phyloP scores from a whole-genome alignment of 2,797 vertebrate species.

The Peromyscus attwateri region DNA sequence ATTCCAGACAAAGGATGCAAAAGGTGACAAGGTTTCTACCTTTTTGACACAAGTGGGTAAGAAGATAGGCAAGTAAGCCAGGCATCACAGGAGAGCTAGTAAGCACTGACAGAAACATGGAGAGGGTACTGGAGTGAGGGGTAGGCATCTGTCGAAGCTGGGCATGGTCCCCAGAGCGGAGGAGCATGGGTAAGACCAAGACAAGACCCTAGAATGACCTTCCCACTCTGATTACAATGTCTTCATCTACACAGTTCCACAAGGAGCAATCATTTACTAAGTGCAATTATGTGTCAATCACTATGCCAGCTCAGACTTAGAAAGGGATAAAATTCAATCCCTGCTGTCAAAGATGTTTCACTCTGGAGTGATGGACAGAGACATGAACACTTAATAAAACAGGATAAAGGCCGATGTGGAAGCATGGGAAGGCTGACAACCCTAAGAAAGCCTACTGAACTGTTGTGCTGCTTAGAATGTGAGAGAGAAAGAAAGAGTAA shows the following conservation, averaged over 20 bases:
- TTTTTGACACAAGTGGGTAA: not conserved
- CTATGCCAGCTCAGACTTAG: constrained; percentile 26
- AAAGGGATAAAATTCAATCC: constrained; percentile 48
- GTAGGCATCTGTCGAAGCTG: not conserved
- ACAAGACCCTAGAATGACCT: not conserved
- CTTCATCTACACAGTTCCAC: not conserved
- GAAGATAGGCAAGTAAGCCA: constrained; percentile 11
- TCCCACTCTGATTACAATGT: constrained; percentile 5
- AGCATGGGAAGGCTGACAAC: not conserved
- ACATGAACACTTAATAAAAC: constrained; percentile 26
- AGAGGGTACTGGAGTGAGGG: not conserved
- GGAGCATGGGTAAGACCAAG: not conserved
- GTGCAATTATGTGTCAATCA: not conserved
- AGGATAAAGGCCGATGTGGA: not conserved
- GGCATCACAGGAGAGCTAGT: not conserved
- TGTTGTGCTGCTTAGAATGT: constrained; percentile 33
- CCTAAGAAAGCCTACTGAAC: constrained; percentile 21
- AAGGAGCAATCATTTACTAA: constrained; percentile 20
- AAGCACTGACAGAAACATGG: not conserved
- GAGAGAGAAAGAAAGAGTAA: not conserved
- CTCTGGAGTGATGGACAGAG: constrained; percentile 10
- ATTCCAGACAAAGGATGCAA: not conserved
- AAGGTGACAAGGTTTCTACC: not conserved
- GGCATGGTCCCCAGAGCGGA: not conserved
- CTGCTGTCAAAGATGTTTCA: constrained; percentile 37